Evolutionary conservation across 2,113 vertebrate genomes (phyloP).

Genomic region (Opisthocomus hoazin): DNA sequence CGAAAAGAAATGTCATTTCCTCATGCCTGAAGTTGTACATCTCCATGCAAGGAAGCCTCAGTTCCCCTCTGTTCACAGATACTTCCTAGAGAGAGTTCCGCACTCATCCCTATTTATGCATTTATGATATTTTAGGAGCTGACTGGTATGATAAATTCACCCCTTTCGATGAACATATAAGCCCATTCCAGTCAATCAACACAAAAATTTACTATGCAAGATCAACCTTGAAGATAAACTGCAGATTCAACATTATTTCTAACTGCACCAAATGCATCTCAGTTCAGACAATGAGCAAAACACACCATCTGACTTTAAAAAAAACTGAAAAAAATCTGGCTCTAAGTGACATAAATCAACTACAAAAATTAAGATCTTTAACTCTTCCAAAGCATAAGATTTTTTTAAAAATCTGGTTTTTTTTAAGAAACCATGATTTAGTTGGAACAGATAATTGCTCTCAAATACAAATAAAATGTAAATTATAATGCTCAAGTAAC

Average conservation of each 20-base stretch:
- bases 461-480: not conserved
- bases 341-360: not conserved
- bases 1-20: not conserved
- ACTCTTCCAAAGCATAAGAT: not conserved
- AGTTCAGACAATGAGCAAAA: not conserved
- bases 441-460: not conserved
- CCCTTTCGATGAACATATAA: not conserved
- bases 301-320: not conserved
- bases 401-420: not conserved
- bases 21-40: not conserved
- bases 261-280: not conserved
- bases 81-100: not conserved
- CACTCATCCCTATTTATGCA: not conserved
- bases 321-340: not conserved
- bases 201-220: not conserved
- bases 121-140: not conserved
- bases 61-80: not conserved
- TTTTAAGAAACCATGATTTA: not conserved
- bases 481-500: not conserved
- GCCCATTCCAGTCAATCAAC: not conserved
- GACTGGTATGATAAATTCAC: not conserved
- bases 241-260: not conserved
- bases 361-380: not conserved
- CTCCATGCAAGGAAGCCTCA: not conserved
- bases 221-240: not conserved